Conservation (phyloP, 2,888 invertebrate genomes). For the Drosophila pegasa region DNA sequence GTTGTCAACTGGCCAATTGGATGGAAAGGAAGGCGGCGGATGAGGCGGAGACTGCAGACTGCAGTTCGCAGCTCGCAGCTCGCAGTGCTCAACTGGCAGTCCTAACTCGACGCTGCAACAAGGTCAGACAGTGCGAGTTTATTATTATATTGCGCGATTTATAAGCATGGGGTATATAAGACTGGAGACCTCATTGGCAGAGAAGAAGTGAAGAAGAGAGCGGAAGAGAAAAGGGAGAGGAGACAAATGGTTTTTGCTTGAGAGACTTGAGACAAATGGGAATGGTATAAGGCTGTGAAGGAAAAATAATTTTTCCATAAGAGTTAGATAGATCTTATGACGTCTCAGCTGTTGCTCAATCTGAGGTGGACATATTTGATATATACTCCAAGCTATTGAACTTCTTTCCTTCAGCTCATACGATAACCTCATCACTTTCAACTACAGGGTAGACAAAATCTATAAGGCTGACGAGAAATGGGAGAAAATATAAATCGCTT, state of each 20-base stretch:
- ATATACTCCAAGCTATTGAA: too few relatives aligned
- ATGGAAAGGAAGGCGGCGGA: background rate
- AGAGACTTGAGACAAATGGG: too few relatives aligned
- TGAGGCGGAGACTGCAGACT: background rate
- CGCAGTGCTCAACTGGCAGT: constrained; percentile 10
- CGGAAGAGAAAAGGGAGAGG: background rate
- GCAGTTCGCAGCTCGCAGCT: constrained; percentile 19
- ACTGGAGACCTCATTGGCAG: background rate
- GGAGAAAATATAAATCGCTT: background rate
- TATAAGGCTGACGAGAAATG: background rate
- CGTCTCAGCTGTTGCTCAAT: too few relatives aligned
- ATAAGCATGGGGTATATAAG: constrained; percentile 39
- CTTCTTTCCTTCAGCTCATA: too few relatives aligned
- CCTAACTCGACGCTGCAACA: constrained; percentile 36
- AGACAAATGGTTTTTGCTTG: background rate
- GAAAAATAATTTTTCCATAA: too few relatives aligned
- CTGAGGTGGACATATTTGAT: too few relatives aligned
- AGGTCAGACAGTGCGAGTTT: constrained; percentile 67
- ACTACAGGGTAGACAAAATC: too few relatives aligned
- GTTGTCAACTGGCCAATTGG: constrained; percentile 82
- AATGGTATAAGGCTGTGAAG: too few relatives aligned
- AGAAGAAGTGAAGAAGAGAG: background rate
- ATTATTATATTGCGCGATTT: constrained; percentile 53
- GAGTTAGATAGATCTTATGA: too few relatives aligned
- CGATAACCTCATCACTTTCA: too few relatives aligned